Base-by-base conservation (phyloP, 2,113 vertebrate genomes). In the Corythoichthys haematopterus region DNA sequence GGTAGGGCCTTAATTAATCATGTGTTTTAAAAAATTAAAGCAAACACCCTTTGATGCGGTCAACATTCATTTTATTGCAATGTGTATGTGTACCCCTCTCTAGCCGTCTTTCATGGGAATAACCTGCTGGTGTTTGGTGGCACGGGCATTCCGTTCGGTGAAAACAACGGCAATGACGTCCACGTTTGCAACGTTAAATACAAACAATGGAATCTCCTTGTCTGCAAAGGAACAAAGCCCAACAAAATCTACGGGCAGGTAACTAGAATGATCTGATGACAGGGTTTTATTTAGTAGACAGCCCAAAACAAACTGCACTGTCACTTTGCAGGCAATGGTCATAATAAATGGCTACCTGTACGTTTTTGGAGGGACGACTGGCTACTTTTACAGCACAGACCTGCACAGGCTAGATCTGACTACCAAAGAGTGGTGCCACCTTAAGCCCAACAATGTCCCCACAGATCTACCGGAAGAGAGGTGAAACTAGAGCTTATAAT, bases 181-280 rank as follows among this genome's bases (percentile, higher is more conserved):
- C 96, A 98, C 0, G 95, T 99, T 63, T 99, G 97, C 86, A 98
- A 99, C 0, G 94, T 98, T 77, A 95, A 94, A 72, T 98, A 97
- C 85, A 96, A 96, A 71, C 86, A 95, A 38, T 99, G 97, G 97
- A 95, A 96, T 0, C 85, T 98, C 66, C 94, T 99, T 64, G 94
- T 89, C 90, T 98, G 97, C 85, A 89, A 93, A 2, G 97, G 97
- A 13, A 97, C 96, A 87, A 99, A 97, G 76, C 97, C 97, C 65
- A 98, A 95, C 76, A 92, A 95, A 16, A 97, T 99, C 78, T 99
- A 98, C 1, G 97, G 97, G 60, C 97, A 98, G 95, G 97, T 99
- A 86, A 53, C 15, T 9, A 16, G 28, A 12, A 11, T 43, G 7
- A 45, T n/a, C 11, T 28, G 3, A 20, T 60, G 6, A 38, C 20